Base-by-base conservation (phyloP, 64 coral and sea anemone species). In the Montipora sp. region DNA sequence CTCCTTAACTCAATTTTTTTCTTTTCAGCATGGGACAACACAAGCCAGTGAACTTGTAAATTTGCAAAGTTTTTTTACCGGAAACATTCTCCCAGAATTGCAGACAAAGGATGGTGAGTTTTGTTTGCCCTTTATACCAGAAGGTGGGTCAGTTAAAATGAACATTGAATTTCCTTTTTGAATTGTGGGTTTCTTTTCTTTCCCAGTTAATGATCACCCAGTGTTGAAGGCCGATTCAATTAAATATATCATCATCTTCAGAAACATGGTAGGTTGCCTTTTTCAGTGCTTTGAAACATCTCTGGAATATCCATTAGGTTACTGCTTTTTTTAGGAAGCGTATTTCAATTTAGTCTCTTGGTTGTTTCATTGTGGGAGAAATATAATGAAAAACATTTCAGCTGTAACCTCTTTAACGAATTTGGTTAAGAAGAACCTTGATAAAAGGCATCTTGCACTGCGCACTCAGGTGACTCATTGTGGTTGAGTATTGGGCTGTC, bases 211-310 rank as follows among this genome's bases (percentile, higher is more conserved):
- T 94, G 92, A 89, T 0, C 95, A 96, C 43, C 98, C 98, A 50
- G 98, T 99, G 8, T 48, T 99, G n/a, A 99, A 99, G 80, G 98
- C 98, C 71, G 98, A 99, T 76, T 78, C 98, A 20, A 96, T 99
- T 24, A 99, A 99, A 59, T 99, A 99, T 87, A 77, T 99, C 0
- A 96, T 96, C 53, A 91, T 93, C n/a, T 99, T 99, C 86, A 94
- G 98, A 92, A 99, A 92, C 70, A 99, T 99, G 98, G 98, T 99
- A 94, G 70, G 98, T 15, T 88, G 47, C 24, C 19, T 4, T 19
- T 57, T 6, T 57, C 7, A 57, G 53, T 57, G 53, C 7, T 57
- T 57, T 11, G 6, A 57, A 57, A 57, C 53, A 57, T 57, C 36
- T 36, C 36, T 36, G 36, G 36, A 36, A 36, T 36, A 36, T 36